Conservation (phyloP, 2,113 vertebrate species). For the Phalacrocorax aristotelis region DNA sequence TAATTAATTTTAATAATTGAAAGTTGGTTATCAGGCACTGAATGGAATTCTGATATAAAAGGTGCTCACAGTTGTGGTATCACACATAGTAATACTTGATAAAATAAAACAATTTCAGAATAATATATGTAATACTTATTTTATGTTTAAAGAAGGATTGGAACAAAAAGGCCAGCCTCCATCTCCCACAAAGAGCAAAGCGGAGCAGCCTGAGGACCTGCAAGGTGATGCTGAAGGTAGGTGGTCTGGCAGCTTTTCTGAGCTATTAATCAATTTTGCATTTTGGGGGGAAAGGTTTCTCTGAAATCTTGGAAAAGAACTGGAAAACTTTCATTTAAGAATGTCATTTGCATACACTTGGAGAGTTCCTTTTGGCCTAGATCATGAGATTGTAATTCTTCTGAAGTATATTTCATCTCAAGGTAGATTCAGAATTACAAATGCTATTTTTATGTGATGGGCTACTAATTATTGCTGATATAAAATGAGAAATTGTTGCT, state of each 20-base stretch:
- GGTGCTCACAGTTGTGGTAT: neutral
- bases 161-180: constrained; percentile 63
- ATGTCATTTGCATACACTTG: neutral
- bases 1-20: neutral
- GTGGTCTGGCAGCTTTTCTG: neutral
- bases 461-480: neutral
- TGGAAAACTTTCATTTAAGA: neutral
- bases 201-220: constrained; percentile 63
- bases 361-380: neutral
- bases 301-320: neutral
- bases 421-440: neutral
- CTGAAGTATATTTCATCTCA: neutral
- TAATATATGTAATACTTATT: neutral
- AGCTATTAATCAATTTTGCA: neutral
- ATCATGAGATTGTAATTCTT: neutral
- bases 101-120: neutral
- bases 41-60: constrained; percentile 11
- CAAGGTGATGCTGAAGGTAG: constrained; percentile 71
- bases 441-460: neutral
- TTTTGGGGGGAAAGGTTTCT: neutral
- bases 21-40: neutral
- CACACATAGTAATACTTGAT: neutral
- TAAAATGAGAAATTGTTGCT: neutral
- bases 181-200: constrained; percentile 73
- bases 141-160: constrained; percentile 56